These are phyloP conservation scores for Pocota personata DNA, from an alignment of 2,888 invertebrate genomes.

Conservation along the genomic window DNA sequence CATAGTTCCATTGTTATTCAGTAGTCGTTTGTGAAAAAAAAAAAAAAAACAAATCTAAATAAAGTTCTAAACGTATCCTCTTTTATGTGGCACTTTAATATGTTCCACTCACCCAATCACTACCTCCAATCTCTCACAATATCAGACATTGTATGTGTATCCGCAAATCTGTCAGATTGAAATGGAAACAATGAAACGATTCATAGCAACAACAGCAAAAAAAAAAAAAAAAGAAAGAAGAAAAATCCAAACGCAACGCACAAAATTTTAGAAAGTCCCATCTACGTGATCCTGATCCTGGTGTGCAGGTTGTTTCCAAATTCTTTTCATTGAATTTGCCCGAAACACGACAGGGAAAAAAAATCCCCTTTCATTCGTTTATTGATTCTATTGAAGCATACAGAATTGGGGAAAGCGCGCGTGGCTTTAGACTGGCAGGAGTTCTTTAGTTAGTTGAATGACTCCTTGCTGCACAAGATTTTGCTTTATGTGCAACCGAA, in stretches of 20 bases:
- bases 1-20: too few relatives aligned
- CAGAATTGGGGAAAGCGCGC: constrained; percentile 15
- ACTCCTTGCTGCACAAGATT: constrained; percentile 47
- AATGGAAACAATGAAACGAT: constrained; percentile 59
- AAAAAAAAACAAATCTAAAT: not conserved
- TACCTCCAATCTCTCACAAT: constrained; percentile 38
- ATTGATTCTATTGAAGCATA: constrained; percentile 53
- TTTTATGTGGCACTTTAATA: constrained; percentile 18
- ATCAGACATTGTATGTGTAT: constrained; percentile 56
- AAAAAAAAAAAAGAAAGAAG: too few relatives aligned
- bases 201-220: not conserved
- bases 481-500: constrained; percentile 27
- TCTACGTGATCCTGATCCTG: constrained; percentile 46
- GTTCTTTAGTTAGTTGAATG: constrained; percentile 57
- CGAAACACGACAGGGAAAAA: constrained; percentile 29
- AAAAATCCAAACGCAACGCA: constrained; percentile 12
- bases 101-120: constrained; percentile 49
- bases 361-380: constrained; percentile 30
- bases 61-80: not conserved
- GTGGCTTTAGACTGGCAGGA: constrained; percentile 26
- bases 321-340: constrained; percentile 38
- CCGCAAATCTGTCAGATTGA: constrained; percentile 54
- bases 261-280: constrained; percentile 12
- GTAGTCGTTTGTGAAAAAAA: too few relatives aligned
- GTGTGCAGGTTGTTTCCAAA: constrained; percentile 36